These are phyloP conservation scores for Drosophila ercepeae DNA, from an alignment of 1,140 invertebrate genomes.

Conservation along the genomic window DNA sequence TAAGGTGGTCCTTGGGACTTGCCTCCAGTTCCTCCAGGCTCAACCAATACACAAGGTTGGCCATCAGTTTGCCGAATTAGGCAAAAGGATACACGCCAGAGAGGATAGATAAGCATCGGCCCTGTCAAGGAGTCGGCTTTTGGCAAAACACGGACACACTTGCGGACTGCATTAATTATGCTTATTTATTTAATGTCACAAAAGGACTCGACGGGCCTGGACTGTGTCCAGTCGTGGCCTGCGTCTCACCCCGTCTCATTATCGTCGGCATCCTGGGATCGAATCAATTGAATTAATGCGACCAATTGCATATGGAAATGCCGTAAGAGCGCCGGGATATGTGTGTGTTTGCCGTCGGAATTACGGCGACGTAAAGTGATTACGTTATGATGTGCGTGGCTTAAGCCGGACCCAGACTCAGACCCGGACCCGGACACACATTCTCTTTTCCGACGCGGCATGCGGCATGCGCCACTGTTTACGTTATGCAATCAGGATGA, in stretches of 20 bases:
- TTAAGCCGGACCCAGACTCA: not conserved
- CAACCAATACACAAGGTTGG: no score
- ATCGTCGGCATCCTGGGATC: conserved; percentile 5
- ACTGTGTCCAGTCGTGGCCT: not conserved
- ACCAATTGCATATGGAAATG: conserved; percentile 26
- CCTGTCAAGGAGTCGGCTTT: conserved; percentile 3
- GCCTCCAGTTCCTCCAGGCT: no score
- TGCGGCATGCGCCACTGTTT: no score
- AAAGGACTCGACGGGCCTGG: not conserved
- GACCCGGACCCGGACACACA: no score
- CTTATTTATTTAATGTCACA: conserved; percentile 47
- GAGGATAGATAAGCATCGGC: not conserved
- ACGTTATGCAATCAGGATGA: conserved; percentile 19
- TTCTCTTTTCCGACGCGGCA: not conserved
- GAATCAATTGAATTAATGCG: conserved; percentile 43
- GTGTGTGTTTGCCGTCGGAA: not conserved
- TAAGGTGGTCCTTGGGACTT: no score
- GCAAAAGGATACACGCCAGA: conserved; percentile 5
- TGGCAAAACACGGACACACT: not conserved
- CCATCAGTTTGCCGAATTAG: conserved; percentile 26
- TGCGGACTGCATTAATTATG: conserved; percentile 51
- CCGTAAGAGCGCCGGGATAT: not conserved
- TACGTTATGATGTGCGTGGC: conserved; percentile 27
- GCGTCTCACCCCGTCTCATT: conserved; percentile 14
- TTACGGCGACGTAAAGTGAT: conserved; percentile 31